A percentile compares a stretch with the other conserved stretches of the same genome.
Conservation (phyloP, 1,140 invertebrate species). For the Scaptomyza graminum region DNA sequence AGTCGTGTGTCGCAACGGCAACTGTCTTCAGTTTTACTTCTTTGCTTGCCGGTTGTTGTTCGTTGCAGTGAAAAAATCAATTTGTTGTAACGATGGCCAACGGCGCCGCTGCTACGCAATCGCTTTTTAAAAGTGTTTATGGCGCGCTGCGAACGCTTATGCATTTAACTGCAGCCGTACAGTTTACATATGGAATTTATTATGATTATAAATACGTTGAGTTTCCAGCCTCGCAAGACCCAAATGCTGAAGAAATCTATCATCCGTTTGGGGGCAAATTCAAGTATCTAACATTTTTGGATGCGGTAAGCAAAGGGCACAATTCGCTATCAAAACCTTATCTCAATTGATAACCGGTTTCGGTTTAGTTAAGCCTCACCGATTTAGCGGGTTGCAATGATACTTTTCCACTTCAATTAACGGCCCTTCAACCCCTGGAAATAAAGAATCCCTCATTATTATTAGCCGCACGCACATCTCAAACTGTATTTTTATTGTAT, state of each 20-base stretch:
- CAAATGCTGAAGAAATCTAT: slow-evolving; percentile 78
- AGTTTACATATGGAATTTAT: slow-evolving; percentile 89
- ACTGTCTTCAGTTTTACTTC: slow-evolving; percentile 39
- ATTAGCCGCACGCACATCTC: slow-evolving; percentile 53
- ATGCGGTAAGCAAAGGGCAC: slow-evolving; percentile 87
- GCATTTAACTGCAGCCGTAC: slow-evolving; percentile 87
- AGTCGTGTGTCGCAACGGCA: neutral
- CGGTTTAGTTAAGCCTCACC: slow-evolving; percentile 29
- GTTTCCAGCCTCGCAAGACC: slow-evolving; percentile 85
- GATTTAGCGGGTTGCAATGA: slow-evolving; percentile 32
- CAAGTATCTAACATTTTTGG: slow-evolving; percentile 93
- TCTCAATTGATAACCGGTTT: slow-evolving; percentile 42
- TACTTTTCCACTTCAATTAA: slow-evolving; percentile 55
- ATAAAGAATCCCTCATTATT: slow-evolving; percentile 46
- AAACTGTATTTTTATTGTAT: slow-evolving; percentile 18
- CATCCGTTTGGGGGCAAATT: slow-evolving; percentile 89
- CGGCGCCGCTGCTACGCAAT: slow-evolving; percentile 51
- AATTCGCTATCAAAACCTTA: slow-evolving; percentile 3
- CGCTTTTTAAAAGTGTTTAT: slow-evolving; percentile 75
- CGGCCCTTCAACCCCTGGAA: slow-evolving; percentile 16
- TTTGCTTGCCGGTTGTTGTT: slow-evolving; percentile 37
- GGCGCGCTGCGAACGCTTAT: slow-evolving; percentile 85
- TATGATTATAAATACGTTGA: slow-evolving; percentile 89
- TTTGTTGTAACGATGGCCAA: slow-evolving; percentile 44
- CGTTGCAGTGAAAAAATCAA: slow-evolving; percentile 69